Conservation (phyloP, 2,113 vertebrate species). For the Himantopus leucocephalus region DNA sequence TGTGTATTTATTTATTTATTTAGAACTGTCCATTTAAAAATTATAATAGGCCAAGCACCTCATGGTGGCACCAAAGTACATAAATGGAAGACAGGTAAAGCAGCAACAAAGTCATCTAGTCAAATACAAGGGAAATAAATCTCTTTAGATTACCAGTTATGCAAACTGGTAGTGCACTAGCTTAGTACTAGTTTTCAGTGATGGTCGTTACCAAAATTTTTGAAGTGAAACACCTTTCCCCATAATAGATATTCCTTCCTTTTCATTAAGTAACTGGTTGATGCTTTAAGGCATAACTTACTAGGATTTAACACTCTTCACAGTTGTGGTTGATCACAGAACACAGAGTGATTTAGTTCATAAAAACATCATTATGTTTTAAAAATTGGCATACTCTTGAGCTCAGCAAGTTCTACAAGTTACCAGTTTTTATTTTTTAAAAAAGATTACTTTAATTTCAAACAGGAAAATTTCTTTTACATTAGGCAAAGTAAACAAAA, state of each 20-base stretch:
- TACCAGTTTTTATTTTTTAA: neutral
- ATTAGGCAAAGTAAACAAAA: neutral
- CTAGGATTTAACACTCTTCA: neutral
- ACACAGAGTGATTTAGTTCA: neutral
- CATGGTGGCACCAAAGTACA: constrained; percentile 58
- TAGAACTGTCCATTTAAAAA: neutral
- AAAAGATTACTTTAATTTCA: neutral
- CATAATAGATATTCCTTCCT: neutral
- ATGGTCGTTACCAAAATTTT: neutral
- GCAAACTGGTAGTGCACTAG: neutral
- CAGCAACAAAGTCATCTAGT: neutral
- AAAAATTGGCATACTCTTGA: neutral
- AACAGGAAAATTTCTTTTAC: neutral
- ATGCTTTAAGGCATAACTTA: neutral
- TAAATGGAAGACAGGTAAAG: neutral
- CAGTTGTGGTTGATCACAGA: neutral
- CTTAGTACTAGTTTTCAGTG: neutral
- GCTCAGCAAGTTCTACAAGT: neutral
- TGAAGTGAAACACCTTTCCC: neutral
- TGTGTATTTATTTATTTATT: neutral
- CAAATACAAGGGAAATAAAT: neutral
- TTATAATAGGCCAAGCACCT: neutral
- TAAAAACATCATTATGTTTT: neutral
- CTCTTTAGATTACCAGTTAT: neutral
- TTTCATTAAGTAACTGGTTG: neutral